Percentiles rank a stretch among this genome's conserved stretches.
Conservation (phyloP, 2,797 vertebrate genomes). For the Catostomus latipinnis region DNA sequence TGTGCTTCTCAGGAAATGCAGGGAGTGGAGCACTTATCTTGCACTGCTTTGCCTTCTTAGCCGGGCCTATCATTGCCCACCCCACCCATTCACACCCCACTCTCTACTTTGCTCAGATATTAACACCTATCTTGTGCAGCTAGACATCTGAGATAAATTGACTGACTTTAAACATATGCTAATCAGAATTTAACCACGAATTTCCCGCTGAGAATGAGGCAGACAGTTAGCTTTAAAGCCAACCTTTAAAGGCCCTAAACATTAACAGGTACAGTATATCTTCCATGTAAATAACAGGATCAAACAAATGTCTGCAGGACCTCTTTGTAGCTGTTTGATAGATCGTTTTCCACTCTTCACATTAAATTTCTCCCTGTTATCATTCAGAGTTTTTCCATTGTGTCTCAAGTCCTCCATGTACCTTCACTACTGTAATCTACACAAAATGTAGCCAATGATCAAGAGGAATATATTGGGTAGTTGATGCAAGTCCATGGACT, state of each 20-base stretch:
- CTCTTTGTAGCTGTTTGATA: no score
- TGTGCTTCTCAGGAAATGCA: slow-evolving; percentile 70
- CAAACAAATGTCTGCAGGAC: no score
- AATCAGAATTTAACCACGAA: slow-evolving; percentile 45
- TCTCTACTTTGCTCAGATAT: slow-evolving; percentile 37
- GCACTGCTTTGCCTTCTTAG: slow-evolving; percentile 63
- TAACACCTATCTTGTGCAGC: slow-evolving; percentile 46
- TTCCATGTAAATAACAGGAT: slow-evolving; percentile 5
- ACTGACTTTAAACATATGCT: slow-evolving; percentile 43
- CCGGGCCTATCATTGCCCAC: slow-evolving; percentile 57
- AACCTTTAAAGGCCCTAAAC: neutral
- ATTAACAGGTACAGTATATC: slow-evolving; percentile 1
- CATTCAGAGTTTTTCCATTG: no score
- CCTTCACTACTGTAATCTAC: no score
- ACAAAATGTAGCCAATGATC: no score
- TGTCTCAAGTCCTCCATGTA: no score
- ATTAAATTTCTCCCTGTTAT: no score
- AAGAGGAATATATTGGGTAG: no score
- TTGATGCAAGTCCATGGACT: no score
- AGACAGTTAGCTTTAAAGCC: slow-evolving; percentile 28
- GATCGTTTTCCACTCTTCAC: no score
- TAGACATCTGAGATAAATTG: slow-evolving; percentile 40
- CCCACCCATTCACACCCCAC: slow-evolving; percentile 52
- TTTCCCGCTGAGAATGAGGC: slow-evolving; percentile 32
- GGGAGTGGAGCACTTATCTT: slow-evolving; percentile 71